Evolutionary conservation across 2,797 vertebrate genomes (phyloP), one percentile per base, ranked within the genome.

Genomic region (Benthosema pterotum): DNA sequence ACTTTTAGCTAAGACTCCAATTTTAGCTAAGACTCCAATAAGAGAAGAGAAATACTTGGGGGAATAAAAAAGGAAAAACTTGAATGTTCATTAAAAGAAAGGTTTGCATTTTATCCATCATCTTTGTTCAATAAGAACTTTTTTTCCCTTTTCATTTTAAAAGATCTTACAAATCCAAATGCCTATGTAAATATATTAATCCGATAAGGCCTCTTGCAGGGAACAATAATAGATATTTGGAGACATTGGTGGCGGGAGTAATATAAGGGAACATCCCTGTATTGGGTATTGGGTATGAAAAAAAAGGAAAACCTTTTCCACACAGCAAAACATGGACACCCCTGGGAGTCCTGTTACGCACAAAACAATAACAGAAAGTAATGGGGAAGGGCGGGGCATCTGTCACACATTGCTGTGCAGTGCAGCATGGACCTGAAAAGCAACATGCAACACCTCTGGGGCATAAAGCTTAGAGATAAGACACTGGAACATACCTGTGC

Each of bases 161-260:
- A 67, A 42, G 65, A 60, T 51, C 67, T 25, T 52, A 65, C 54
- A 83, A 83, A 88, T 81, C 73, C 66, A 75, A 72, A 80, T 74
- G 1, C 32, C 3, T 25, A 86, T 82, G 79, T 77, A 84, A 60
- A 88, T 81, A 75, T 80, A 74, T 63, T 80, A 81, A 86, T 85
- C 67, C 81, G 82, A 87, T 82, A 80, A 83, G 77, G 58, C 63
- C 52, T 69, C 61, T 61, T 61, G 22, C 70, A 67, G 67, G 71
- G 77, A 68, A 70, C 71, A 82, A n/a, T 61, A 71, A 75, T 52
- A 72, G 65, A 79, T 78, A 83, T 79, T 72, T 78, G 49, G 62
- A 79, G 76, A 65, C 69, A 59, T 1, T 69, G 71, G 69, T 72
- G 71, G 67, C 71, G 15, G 15, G 53, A 74, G 71, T 43, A 78